Base-by-base conservation (phyloP, 2,888 invertebrate genomes). In the Notocelia uddmanniana region DNA sequence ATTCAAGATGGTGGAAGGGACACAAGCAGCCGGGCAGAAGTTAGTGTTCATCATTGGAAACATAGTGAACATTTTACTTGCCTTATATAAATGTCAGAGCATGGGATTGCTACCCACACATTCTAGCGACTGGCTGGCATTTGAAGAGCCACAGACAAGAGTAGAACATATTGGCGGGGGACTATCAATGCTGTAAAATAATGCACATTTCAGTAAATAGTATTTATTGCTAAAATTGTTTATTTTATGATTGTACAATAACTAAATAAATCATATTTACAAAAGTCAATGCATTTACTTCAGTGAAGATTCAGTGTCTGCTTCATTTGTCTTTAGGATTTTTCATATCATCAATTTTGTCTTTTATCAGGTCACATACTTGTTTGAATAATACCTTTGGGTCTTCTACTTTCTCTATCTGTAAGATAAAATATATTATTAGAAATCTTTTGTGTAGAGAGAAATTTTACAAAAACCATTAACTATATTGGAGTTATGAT, bases 31-130 rank as follows among this genome's bases (percentile, higher is more conserved):
- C 52, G 96, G 98, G 1, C 99, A 99, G 90, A 99, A 98, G 85
- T 95, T 98, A 79, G 97, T 98, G 1, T 99, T 98, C 87, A 95
- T 98, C 77, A 93, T 99, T 79, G 99, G 99, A 9, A 99, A 99
- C 89, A 91, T 99, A 77, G 97, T 98, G 0, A 98, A 98, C 87
- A 96, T 99, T 74, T 96, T 96, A 0, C 89, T 99, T 77, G 99
- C 99, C 26, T 92, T 99, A 52, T 99, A 99, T 87, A 99, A 99
- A 90, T 99, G 99, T 87, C 98, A 99, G 83, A 98, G 98, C 75
- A 99, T 99, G 99, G 99, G 99, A 1, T 89, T 99, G 31, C 91
- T 99, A 68, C 99, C 99, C 1, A 99, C 99, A 62, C 98, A 99
- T 91, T 96, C 99, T 0, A 99, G 99, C 52, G 99, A 99, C 89